These are phyloP conservation scores for Harmothoe impar DNA, from an alignment of 2,888 invertebrate genomes.

Conservation along the genomic window DNA sequence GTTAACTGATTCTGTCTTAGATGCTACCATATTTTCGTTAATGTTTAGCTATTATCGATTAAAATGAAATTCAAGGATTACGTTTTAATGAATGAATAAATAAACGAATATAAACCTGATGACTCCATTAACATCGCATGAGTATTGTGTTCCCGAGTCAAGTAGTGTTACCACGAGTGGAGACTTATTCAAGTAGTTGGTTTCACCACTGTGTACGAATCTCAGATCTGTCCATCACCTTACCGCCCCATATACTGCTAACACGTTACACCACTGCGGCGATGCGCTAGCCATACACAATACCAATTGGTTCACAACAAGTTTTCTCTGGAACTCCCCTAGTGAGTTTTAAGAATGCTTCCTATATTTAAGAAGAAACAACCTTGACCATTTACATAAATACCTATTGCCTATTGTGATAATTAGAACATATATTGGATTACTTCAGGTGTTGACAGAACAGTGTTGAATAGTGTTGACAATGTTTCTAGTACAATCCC, in stretches of 20 bases:
- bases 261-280: neutral
- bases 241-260: neutral
- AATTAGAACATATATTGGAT: no score
- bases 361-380: neutral
- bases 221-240: neutral
- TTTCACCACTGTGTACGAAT: slow-evolving; percentile 1
- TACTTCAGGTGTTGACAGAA: neutral
- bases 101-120: neutral
- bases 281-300: neutral
- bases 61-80: slow-evolving; percentile 6
- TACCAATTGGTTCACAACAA: neutral
- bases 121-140: neutral
- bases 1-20: no score
- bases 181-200: slow-evolving; percentile 28
- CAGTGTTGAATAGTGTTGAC: slow-evolving; percentile 18
- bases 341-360: slow-evolving; percentile 11
- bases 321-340: neutral
- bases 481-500: neutral
- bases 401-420: no score
- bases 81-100: neutral
- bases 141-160: slow-evolving; percentile 32
- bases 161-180: slow-evolving; percentile 24
- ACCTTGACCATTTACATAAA: no score
- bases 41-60: no score
- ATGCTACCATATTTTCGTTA: no score